Base-by-base conservation (phyloP, 2,888 invertebrate species). In the Steinernema carpocapsae region DNA sequence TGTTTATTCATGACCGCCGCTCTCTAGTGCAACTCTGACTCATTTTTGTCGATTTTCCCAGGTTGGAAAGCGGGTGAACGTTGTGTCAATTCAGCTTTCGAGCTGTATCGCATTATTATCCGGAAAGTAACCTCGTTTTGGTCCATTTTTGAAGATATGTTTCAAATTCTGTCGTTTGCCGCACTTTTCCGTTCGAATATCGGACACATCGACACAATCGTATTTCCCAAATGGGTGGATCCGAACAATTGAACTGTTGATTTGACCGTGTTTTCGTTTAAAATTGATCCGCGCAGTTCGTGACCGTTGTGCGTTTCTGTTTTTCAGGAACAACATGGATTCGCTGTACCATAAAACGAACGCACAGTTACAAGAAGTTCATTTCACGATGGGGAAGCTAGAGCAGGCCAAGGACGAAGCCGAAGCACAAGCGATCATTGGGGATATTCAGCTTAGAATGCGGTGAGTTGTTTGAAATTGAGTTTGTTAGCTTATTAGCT, bases 301-400 rank as follows among this genome's bases (percentile, higher is more conserved):
- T 17, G 64, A 48, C 19, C 48, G 6, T 10, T 26, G 32, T 17
- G 29, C n/a, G 29, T 74, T 51, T 48, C 14, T 43, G 71, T 48
- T 24, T 73, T 64, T 64, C 64, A 64, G 64, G 64, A 26, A 2
- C 3, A 37, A 12, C n/a, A 85, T 86, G 86, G 86, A 86, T 46
- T 73, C 76, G 14, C 75, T 83, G n/a, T 85, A 85, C 70, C 84
- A 84, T 70, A 80, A 82, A 73, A 85, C 84, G 17, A 81, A 82
- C 52, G 77, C 74, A 14, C 76, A 79, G 22, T 77, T 85, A 7
- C 82, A 86, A 48, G 79, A 81, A 42, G 79, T 82, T 17, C 84
- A 84, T 45, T 77, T 79, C 43, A 78, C 77, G 10, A 74, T 86
- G 46, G 80, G 77, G 37, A 77, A 78, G 10, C 76, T 86, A 43